Conservation (phyloP, 2,888 invertebrate species). For the Lasioglossum vierecki region DNA sequence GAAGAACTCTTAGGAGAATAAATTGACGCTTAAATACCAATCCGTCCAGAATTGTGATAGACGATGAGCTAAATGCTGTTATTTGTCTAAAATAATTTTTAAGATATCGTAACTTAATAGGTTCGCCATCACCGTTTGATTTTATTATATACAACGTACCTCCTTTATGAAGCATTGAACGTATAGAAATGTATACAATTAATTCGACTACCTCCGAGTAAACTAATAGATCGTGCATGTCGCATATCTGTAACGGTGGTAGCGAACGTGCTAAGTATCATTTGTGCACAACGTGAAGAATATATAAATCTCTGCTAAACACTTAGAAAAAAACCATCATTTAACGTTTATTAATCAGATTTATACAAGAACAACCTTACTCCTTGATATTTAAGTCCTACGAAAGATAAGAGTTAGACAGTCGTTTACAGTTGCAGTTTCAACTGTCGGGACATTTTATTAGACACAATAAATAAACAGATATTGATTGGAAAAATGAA, state of each 20-base stretch:
- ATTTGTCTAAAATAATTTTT: slow-evolving; percentile 14
- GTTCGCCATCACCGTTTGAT: not conserved
- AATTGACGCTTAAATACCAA: slow-evolving; percentile 41
- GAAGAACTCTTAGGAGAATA: slow-evolving; percentile 82
- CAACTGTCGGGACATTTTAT: not conserved
- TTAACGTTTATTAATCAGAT: slow-evolving; percentile 71
- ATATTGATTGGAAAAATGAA: slow-evolving; percentile 24
- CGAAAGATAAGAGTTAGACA: slow-evolving; percentile 33
- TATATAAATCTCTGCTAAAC: slow-evolving; percentile 10
- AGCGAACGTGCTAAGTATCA: not conserved
- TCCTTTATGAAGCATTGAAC: too few relatives aligned
- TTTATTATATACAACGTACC: not conserved
- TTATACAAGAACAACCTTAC: slow-evolving; percentile 68
- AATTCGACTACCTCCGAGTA: too few relatives aligned
- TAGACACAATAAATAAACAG: slow-evolving; percentile 56
- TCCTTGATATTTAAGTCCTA: slow-evolving; percentile 36
- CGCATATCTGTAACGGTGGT: not conserved
- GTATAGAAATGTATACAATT: too few relatives aligned
- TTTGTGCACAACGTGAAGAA: not conserved
- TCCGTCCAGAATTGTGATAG: slow-evolving; percentile 71
- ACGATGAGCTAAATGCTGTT: slow-evolving; percentile 1
- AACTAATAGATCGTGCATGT: too few relatives aligned
- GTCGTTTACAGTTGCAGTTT: not conserved
- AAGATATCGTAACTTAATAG: slow-evolving; percentile 21
- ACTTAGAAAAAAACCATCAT: slow-evolving; percentile 65